Evolutionary conservation across 1,140 invertebrate genomes (phyloP), one percentile per base, ranked within the genome.

Genomic region (Pemphigus obesinymphae): DNA sequence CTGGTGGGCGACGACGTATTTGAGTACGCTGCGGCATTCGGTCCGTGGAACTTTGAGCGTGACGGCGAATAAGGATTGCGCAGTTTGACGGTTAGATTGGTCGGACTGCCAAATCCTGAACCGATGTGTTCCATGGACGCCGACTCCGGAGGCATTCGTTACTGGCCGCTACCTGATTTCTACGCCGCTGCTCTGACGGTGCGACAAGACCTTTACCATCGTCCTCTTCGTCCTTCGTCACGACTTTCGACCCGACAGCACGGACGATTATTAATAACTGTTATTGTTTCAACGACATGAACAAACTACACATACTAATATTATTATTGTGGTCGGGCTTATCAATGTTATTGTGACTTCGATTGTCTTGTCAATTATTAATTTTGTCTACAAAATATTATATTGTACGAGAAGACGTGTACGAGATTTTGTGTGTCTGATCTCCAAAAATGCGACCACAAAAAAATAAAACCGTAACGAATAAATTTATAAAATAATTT

Each of bases 121-220:
- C 84, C 85, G 80, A 82, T 82, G 81, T 84, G 85, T 86, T 87
- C 86, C 86, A 86, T 86, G 85, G 85, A 86, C 83, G 84, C 84
- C 85, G 85, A 84, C 82, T 85, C 83, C 72, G 86, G 86, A 86
- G 86, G 86, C 86, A 86, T 86, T 86, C 86, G 85, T 7, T 85
- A 84, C 45, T n/a, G 15, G 76, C 37, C 34, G 76, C 53, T 80
- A 80, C 37, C 76, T 63, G 37, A 63, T 61, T 45, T 61, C 55
- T 43, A 63, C 3, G 23, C 13, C 55, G 37, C 15, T 55, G 40
- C 55, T 31, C 6, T 40, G 34, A 45, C 29, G 37, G 17, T 20
- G 15, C 8, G 4, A 4, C 15, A n/a, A 1, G 26, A 43, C 23
- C 15, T 6, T 5, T 37, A 7, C 23, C 26, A n/a, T 13, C 31